phyloP scores from a whole-genome alignment of 2,797 vertebrate species.

The Cossypha dichroa region DNA sequence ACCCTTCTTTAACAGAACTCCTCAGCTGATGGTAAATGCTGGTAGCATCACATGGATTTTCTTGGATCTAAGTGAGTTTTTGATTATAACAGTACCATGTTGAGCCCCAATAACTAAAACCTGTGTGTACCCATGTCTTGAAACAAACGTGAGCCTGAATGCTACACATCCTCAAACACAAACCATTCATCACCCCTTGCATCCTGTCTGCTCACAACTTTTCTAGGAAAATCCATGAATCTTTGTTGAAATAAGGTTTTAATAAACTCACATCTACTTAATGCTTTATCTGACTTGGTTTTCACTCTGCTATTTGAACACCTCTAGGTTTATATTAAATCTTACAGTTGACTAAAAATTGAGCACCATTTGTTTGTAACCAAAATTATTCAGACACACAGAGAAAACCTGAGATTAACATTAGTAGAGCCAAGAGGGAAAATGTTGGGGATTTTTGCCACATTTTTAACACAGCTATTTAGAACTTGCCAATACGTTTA shows the following conservation, averaged over 20 bases:
- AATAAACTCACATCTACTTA: neutral
- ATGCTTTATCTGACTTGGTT: neutral
- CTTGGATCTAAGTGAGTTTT: neutral
- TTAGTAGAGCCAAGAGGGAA: neutral
- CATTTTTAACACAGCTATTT: neutral
- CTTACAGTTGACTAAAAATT: neutral
- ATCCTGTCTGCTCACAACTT: neutral
- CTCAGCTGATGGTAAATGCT: neutral
- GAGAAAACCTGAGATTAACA: neutral
- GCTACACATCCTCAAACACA: neutral
- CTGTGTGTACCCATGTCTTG: neutral
- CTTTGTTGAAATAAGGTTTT: neutral
- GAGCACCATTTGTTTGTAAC: neutral
- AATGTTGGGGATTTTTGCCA: neutral
- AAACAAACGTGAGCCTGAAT: fast-evolving
- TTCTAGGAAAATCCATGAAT: neutral
- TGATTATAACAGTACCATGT: neutral
- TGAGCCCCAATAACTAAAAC: neutral
- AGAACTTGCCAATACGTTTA: neutral
- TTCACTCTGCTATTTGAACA: neutral
- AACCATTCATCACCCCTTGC: neutral
- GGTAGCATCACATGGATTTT: neutral
- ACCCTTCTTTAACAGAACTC: neutral
- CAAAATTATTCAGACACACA: neutral
- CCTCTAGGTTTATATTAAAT: neutral